phyloP scores from a whole-genome alignment of 2,113 vertebrate species.

The Cryptotis parvus region DNA sequence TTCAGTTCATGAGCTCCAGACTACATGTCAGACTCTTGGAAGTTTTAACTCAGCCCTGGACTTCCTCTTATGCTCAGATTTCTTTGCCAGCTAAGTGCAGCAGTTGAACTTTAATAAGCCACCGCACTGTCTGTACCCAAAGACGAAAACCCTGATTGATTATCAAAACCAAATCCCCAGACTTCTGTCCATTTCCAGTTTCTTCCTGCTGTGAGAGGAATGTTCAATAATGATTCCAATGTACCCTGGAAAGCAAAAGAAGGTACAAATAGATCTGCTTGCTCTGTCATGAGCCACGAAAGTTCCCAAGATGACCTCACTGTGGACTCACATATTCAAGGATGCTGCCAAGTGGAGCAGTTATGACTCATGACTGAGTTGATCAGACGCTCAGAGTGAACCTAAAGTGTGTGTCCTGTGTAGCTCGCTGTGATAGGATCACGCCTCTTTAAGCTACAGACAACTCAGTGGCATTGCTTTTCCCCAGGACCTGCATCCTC shows the following conservation, averaged over 20 bases:
- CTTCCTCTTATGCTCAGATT: background rate
- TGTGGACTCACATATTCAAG: background rate
- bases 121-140: slow-evolving; percentile 34
- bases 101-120: slow-evolving; percentile 7
- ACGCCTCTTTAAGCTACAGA: background rate
- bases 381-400: background rate
- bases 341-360: background rate
- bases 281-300: background rate
- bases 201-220: background rate
- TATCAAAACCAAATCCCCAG: slow-evolving; percentile 4
- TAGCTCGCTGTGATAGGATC: background rate
- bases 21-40: background rate
- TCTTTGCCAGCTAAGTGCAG: slow-evolving; percentile 45
- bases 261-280: background rate
- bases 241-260: slow-evolving; percentile 4
- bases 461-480: background rate
- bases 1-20: slow-evolving; percentile 7
- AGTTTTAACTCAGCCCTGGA: background rate
- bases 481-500: background rate
- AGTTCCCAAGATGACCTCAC: background rate
- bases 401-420: too few relatives aligned
- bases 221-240: background rate
- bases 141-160: slow-evolving; percentile 32
- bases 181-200: slow-evolving; percentile 23
- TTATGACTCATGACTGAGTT: background rate